phyloP scores from a whole-genome alignment of 2,888 invertebrate genomes.

The Cryptocephalus moraei region DNA sequence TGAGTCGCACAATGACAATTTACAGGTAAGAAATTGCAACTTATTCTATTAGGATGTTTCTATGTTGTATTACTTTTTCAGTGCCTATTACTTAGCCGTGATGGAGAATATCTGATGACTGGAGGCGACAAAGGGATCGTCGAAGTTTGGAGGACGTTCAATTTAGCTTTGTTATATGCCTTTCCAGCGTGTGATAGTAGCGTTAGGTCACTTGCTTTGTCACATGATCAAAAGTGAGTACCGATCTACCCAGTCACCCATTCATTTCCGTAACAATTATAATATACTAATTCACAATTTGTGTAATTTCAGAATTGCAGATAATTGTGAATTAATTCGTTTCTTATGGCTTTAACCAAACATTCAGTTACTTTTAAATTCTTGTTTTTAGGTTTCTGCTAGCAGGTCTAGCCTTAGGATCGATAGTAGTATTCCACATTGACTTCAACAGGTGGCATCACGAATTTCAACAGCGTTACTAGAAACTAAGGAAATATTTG shows the following conservation, averaged over 20 bases:
- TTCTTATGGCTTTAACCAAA: no score
- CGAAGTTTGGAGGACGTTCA: slow-evolving; percentile 97
- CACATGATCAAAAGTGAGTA: slow-evolving; percentile 96
- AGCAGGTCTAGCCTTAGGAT: slow-evolving; percentile 94
- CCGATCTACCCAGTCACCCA: not conserved
- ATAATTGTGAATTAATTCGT: no score
- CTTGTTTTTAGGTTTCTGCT: slow-evolving; percentile 74
- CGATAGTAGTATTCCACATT: slow-evolving; percentile 97
- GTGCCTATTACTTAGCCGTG: slow-evolving; percentile 89
- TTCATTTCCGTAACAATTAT: no score
- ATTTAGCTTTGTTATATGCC: slow-evolving; percentile 92
- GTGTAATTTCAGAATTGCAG: no score
- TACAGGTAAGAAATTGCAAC: slow-evolving; percentile 56
- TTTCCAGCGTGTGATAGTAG: slow-evolving; percentile 96
- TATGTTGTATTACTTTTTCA: slow-evolving; percentile 32
- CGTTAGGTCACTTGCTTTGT: slow-evolving; percentile 86
- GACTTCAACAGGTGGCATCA: slow-evolving; percentile 99
- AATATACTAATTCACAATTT: no score
- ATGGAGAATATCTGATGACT: slow-evolving; percentile 97
- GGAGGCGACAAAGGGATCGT: slow-evolving; percentile 96
- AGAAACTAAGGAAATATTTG: slow-evolving; percentile 2
- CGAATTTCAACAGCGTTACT: slow-evolving; percentile 91
- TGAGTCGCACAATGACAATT: slow-evolving; percentile 88
- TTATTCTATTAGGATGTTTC: not conserved
- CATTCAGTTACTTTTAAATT: no score